Conservation (phyloP, 2,797 vertebrate genomes). For the Rousettus madagascariensis region DNA sequence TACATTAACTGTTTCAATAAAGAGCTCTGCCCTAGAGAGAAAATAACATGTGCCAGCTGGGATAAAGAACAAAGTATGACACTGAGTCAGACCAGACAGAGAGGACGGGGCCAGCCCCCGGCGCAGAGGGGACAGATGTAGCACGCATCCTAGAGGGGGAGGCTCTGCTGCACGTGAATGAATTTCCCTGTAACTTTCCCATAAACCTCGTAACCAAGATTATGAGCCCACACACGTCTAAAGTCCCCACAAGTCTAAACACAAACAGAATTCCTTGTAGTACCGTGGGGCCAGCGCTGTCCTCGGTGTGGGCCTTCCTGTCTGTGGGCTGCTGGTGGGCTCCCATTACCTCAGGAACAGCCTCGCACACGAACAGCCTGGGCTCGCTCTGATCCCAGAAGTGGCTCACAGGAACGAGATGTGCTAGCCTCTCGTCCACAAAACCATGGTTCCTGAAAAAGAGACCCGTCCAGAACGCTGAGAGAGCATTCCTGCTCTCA, state of each 20-base stretch:
- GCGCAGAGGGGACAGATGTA: not conserved
- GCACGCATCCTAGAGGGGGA: not conserved
- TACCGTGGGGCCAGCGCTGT: constrained; percentile 73
- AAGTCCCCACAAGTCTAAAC: not conserved
- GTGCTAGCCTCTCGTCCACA: constrained; percentile 82
- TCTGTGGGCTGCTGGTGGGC: constrained; percentile 78
- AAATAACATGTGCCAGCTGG: fast-evolving
- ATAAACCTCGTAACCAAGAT: not conserved
- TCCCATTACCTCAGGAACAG: constrained; percentile 78
- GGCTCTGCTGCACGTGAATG: not conserved
- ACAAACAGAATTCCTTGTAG: not conserved
- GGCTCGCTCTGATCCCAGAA: constrained; percentile 97
- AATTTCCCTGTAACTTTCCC: not conserved
- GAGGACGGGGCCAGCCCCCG: not conserved
- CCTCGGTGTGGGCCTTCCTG: constrained; percentile 43
- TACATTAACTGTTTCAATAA: not conserved
- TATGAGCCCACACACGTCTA: not conserved
- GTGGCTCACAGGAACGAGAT: constrained; percentile 89
- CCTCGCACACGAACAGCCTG: constrained; percentile 93
- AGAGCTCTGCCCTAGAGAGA: not conserved
- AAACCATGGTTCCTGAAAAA: constrained; percentile 83
- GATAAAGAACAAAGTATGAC: not conserved
- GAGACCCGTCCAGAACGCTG: not conserved
- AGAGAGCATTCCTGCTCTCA: not conserved
- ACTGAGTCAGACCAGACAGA: not conserved